These are phyloP conservation scores for Aplocera efformata DNA, from an alignment of 2,888 invertebrate genomes.

Conservation along the genomic window DNA sequence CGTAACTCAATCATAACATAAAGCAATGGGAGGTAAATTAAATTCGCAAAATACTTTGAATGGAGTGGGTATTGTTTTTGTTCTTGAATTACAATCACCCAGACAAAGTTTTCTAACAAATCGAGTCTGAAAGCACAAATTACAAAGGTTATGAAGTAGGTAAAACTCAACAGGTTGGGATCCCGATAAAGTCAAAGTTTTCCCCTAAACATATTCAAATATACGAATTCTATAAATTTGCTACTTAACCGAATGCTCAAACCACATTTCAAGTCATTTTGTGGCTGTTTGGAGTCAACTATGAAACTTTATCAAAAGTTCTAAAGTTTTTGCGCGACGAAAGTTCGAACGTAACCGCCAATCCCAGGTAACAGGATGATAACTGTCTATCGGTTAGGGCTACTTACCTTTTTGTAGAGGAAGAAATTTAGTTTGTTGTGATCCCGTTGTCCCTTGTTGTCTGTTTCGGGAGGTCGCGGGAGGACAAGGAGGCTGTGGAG, in stretches of 20 bases:
- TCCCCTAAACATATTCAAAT: conserved; percentile 28
- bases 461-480: conserved; percentile 25
- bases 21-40: too few relatives aligned
- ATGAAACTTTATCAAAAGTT: conserved; percentile 15
- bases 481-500: conserved; percentile 36
- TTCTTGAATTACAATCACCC: not conserved
- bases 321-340: conserved; percentile 20
- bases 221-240: conserved; percentile 19
- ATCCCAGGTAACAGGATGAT: conserved; percentile 4
- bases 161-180: conserved; percentile 53
- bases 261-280: conserved; percentile 19
- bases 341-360: conserved; percentile 15
- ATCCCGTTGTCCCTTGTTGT: conserved; percentile 30
- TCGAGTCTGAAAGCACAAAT: conserved; percentile 28
- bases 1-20: too few relatives aligned
- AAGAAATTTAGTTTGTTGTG: conserved; percentile 27
- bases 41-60: too few relatives aligned
- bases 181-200: conserved; percentile 39
- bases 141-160: conserved; percentile 26
- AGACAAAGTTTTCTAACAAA: conserved; percentile 31
- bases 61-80: conserved; percentile 1
- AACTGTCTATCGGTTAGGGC: conserved; percentile 12
- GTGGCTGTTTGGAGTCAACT: conserved; percentile 12
- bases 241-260: conserved; percentile 3
- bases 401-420: conserved; percentile 24